Conservation (phyloP, 1,140 invertebrate species). For the Drosophila serrata region DNA sequence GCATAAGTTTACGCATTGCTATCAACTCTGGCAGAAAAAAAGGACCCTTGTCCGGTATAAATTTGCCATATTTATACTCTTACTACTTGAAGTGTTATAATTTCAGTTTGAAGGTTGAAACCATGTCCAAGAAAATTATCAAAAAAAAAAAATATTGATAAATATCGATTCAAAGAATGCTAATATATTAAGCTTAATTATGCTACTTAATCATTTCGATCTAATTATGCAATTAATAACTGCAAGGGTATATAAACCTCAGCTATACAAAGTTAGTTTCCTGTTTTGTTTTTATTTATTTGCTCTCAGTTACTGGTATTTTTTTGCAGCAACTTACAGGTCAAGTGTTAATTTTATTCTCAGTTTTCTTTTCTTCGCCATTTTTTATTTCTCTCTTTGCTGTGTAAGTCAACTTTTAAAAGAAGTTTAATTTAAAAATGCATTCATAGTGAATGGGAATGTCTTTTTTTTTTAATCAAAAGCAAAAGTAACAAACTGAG, state of each 20-base stretch:
- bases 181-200: too few species aligned
- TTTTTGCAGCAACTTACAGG: slow-evolving; percentile 52
- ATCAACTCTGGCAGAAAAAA: background rate
- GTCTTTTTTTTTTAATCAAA: background rate
- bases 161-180: too few species aligned
- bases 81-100: too few species aligned
- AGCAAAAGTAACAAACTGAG: background rate
- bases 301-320: slow-evolving; percentile 17
- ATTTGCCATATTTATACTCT: slow-evolving; percentile 61
- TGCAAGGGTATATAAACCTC: too few species aligned
- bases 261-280: too few species aligned
- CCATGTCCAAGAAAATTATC: too few species aligned
- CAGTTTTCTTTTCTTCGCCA: slow-evolving; percentile 16
- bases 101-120: too few species aligned
- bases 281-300: slow-evolving; percentile 9
- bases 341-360: slow-evolving; percentile 70
- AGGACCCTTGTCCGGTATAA: slow-evolving; percentile 33
- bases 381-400: slow-evolving; percentile 12
- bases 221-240: too few species aligned
- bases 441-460: too few species aligned
- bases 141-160: too few species aligned
- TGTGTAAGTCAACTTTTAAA: slow-evolving; percentile 65
- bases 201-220: too few species aligned
- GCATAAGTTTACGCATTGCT: slow-evolving; percentile 49
- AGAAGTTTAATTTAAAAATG: slow-evolving; percentile 61